phyloP scores from a whole-genome alignment of 2,113 vertebrate genomes.

The Mustelus asterias region DNA sequence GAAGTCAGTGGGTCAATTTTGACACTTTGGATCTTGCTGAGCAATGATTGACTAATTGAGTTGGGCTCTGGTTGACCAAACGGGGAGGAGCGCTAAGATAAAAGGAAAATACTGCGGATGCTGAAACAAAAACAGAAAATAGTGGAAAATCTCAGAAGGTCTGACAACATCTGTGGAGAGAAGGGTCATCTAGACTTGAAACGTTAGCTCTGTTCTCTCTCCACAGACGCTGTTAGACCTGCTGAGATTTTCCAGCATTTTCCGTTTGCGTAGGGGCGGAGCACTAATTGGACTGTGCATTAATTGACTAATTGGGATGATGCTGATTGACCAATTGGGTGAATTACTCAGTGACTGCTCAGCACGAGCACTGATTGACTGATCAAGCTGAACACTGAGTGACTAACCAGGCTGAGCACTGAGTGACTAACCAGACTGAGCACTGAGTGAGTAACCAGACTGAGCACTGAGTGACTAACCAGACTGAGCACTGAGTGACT shows the following conservation, averaged over 20 bases:
- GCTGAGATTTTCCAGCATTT: too few relatives aligned
- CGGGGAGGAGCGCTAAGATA: too few relatives aligned
- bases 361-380: not conserved
- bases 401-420: not conserved
- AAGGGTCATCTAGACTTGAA: too few relatives aligned
- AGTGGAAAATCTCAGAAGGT: too few relatives aligned
- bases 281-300: not conserved
- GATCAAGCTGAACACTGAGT: not conserved
- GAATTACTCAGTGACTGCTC: not conserved
- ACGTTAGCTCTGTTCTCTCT: too few relatives aligned
- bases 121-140: too few relatives aligned
- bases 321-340: not conserved
- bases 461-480: not conserved
- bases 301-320: not conserved
- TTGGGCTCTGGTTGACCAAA: not conserved
- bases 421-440: not conserved
- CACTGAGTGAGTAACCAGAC: not conserved
- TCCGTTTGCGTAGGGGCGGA: too few relatives aligned
- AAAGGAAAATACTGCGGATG: too few relatives aligned
- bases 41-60: too few relatives aligned
- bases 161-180: too few relatives aligned
- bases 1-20: not conserved
- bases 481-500: not conserved
- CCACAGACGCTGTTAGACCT: too few relatives aligned
- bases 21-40: not conserved